Evolutionary conservation across 2,797 vertebrate genomes (phyloP).

Genomic region (Tragopan temminckii): DNA sequence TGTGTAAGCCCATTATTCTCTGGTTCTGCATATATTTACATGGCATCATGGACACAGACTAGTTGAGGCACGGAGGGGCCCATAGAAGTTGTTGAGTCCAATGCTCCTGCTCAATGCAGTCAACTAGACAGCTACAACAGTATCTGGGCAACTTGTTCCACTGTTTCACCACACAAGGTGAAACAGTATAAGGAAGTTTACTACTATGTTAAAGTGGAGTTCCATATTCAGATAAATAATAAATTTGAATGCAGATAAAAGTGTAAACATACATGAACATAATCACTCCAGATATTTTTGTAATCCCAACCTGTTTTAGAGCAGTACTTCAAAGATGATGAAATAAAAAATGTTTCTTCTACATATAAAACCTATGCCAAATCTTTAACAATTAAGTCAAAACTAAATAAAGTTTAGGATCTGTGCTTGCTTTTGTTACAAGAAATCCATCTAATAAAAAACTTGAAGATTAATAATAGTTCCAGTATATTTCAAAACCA

Average conservation of each 20-base stretch:
- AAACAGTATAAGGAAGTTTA: not conserved
- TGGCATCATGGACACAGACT: not conserved
- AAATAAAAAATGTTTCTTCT: not conserved
- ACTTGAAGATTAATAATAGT: not conserved
- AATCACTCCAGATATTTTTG: not conserved
- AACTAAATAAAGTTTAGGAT: not conserved
- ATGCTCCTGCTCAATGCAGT: not conserved
- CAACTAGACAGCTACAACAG: not conserved
- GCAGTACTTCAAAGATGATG: not conserved
- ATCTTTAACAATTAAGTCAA: not conserved
- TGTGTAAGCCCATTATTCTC: not conserved
- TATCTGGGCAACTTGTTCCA: not conserved
- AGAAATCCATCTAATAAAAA: not conserved
- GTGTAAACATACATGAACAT: not conserved
- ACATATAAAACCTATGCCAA: not conserved
- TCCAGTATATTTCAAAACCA: not conserved
- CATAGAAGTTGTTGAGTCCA: not conserved
- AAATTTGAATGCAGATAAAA: not conserved
- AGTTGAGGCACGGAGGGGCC: accelerated
- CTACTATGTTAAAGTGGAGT: not conserved
- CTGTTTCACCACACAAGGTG: not conserved
- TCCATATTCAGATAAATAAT: not conserved
- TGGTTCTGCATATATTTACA: not conserved
- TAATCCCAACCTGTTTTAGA: not conserved
- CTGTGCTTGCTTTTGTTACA: not conserved